These are phyloP conservation scores for Sebastolobus altivelis DNA, from an alignment of 2,797 vertebrate genomes.

Conservation along the genomic window DNA sequence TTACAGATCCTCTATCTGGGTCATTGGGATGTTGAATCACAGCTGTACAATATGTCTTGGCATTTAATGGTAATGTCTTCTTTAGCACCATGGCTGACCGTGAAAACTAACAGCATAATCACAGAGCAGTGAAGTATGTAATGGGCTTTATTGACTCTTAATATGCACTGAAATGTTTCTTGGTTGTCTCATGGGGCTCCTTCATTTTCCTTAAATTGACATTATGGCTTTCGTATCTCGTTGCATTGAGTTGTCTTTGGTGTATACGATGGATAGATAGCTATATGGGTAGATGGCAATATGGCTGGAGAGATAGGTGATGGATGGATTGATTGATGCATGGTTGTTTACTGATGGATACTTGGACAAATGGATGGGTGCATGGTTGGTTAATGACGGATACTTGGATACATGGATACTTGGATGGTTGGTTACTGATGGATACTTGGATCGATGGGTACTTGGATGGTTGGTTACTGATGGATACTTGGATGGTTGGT, in stretches of 20 bases:
- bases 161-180: conserved; percentile 59
- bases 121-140: conserved; percentile 51
- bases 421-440: background rate
- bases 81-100: conserved; percentile 36
- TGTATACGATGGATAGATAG: conserved; percentile 11
- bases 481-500: too few species aligned
- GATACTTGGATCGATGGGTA: too few species aligned
- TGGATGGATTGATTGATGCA: conserved; percentile 8
- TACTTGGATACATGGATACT: background rate
- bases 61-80: conserved; percentile 51
- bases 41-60: conserved; percentile 19
- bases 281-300: background rate
- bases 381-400: background rate
- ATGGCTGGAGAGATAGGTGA: background rate
- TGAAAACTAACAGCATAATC: conserved; percentile 60
- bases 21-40: conserved; percentile 40
- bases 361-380: conserved; percentile 4
- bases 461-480: too few species aligned
- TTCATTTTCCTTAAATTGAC: conserved; percentile 55
- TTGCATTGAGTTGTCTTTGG: conserved; percentile 24
- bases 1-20: conserved; percentile 24
- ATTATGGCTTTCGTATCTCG: conserved; percentile 26
- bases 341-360: background rate
- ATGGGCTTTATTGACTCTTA: conserved; percentile 65
- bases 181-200: conserved; percentile 46